Percentiles rank a stretch among this genome's conserved stretches.
phyloP scores from a whole-genome alignment of 37 sponge, comb jelly and placozoan species.

The Geodia barretti region DNA sequence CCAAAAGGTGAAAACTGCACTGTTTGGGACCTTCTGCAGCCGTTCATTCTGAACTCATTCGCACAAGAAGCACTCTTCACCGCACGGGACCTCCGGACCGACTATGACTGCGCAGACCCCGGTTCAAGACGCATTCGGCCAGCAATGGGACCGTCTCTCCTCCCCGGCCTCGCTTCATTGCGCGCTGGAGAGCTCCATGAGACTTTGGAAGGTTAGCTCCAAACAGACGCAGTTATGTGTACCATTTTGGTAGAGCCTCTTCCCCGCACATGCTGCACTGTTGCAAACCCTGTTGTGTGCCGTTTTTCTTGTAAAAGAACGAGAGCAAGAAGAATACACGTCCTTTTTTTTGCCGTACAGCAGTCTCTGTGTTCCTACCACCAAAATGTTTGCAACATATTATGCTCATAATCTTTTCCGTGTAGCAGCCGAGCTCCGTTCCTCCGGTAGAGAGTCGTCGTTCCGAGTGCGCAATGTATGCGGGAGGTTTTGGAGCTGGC shows the following conservation, averaged over 20 bases:
- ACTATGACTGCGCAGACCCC: background rate
- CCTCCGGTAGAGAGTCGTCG: background rate
- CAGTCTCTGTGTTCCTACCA: background rate
- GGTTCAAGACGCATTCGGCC: background rate
- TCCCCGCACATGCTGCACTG: too few relatives aligned
- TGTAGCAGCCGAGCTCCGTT: background rate
- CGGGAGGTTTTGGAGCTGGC: background rate
- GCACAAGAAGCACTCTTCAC: too few relatives aligned
- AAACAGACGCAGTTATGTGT: too few relatives aligned
- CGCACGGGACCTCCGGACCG: too few relatives aligned
- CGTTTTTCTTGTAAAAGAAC: too few relatives aligned
- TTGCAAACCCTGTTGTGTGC: too few relatives aligned
- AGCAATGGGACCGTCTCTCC: background rate
- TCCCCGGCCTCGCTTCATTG: conserved; percentile 6
- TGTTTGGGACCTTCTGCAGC: too few relatives aligned
- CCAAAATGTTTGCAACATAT: too few relatives aligned
- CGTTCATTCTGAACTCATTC: too few relatives aligned
- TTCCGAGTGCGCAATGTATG: background rate
- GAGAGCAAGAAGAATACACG: too few relatives aligned
- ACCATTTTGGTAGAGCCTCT: too few relatives aligned
- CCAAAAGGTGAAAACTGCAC: too few relatives aligned
- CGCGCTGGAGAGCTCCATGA: conserved; percentile 68
- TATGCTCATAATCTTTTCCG: background rate
- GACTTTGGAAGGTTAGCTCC: conserved; percentile 61
- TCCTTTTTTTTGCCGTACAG: background rate